Percentiles rank a stretch among this genome's conserved stretches.
Conservation (phyloP, 1,140 invertebrate genomes). For the Coelopa frigida region DNA sequence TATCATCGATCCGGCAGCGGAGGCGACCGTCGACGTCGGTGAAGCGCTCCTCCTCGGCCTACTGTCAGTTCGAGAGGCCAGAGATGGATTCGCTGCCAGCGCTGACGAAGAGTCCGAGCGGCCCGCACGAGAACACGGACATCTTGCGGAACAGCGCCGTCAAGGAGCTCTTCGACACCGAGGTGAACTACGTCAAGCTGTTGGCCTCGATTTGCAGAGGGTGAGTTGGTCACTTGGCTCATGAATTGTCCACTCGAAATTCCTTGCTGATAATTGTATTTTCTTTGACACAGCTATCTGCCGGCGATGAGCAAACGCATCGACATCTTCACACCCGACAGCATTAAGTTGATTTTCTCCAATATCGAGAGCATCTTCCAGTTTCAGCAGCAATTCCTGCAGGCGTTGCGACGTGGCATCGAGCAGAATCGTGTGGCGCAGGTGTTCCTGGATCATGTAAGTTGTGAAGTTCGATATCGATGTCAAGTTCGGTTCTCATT, state of each 20-base stretch:
- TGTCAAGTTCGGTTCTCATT: no score
- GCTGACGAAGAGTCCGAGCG: no score
- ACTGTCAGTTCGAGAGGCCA: no score
- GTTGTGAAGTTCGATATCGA: no score
- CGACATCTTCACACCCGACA: slow-evolving; percentile 41
- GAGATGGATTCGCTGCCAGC: no score
- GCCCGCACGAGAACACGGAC: slow-evolving; percentile 22
- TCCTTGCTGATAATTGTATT: not conserved
- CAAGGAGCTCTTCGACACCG: slow-evolving; percentile 39
- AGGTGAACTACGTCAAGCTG: slow-evolving; percentile 42
- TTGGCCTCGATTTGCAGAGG: slow-evolving; percentile 38
- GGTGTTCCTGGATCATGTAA: slow-evolving; percentile 41
- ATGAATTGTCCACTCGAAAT: not conserved
- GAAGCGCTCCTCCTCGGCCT: no score
- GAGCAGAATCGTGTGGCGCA: slow-evolving; percentile 41
- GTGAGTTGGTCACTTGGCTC: slow-evolving; percentile 20
- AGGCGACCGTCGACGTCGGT: not conserved
- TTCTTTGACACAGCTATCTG: slow-evolving; percentile 25
- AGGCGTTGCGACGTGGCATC: slow-evolving; percentile 32
- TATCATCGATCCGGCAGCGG: slow-evolving; percentile 32
- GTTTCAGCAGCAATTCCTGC: slow-evolving; percentile 37
- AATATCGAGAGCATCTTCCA: slow-evolving; percentile 39
- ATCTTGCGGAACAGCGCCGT: slow-evolving; percentile 32
- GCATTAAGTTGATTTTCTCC: slow-evolving; percentile 40
- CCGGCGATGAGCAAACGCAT: slow-evolving; percentile 43